A percentile compares a stretch with the other conserved stretches of the same genome.
Conservation (phyloP, 2,113 vertebrate genomes). For the Todiramphus saurophagus region DNA sequence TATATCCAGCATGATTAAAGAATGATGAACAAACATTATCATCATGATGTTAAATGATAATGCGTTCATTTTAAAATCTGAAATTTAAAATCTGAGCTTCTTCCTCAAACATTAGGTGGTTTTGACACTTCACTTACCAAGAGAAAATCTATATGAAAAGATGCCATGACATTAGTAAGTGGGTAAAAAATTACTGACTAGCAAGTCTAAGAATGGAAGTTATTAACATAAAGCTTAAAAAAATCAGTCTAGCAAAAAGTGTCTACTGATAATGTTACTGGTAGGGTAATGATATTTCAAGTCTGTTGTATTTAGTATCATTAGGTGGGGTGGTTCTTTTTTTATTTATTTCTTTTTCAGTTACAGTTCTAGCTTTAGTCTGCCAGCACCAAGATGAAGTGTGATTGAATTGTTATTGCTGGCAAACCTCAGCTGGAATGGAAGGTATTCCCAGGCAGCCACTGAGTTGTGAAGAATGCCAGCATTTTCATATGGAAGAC, state of each 20-base stretch:
- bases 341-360: not conserved
- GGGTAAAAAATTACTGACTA: not conserved
- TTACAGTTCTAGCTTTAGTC: not conserved
- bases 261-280: not conserved
- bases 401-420: not conserved
- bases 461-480: not conserved
- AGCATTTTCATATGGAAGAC: not conserved
- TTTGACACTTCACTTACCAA: not conserved
- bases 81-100: not conserved
- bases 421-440: not conserved
- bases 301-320: not conserved
- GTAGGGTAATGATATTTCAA: not conserved
- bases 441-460: not conserved
- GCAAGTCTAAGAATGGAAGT: not conserved
- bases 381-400: not conserved
- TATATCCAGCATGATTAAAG: not conserved
- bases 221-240: not conserved
- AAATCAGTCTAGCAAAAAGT: not conserved
- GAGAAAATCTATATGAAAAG: not conserved
- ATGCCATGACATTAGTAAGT: not conserved
- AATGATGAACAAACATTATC: not conserved
- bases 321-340: not conserved
- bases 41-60: not conserved
- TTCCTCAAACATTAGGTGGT: not conserved
- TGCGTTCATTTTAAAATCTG: not conserved